A percentile compares a stretch with the other conserved stretches of the same genome.
These are phyloP conservation scores for Amyelois transitella DNA, from an alignment of 1,140 invertebrate species.

Conservation along the genomic window DNA sequence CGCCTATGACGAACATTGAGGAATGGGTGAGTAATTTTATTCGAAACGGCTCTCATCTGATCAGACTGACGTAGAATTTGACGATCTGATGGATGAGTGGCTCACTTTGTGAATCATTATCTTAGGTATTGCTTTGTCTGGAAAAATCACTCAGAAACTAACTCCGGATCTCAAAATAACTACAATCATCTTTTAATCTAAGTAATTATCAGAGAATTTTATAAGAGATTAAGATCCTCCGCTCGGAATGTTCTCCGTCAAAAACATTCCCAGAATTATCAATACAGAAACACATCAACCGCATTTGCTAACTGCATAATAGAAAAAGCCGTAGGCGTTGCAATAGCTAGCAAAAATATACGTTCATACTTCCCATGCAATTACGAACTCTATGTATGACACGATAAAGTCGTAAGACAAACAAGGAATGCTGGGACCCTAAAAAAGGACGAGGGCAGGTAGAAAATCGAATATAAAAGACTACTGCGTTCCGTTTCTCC, in stretches of 20 bases:
- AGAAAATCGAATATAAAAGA: slow-evolving; percentile 63
- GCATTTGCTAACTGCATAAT: slow-evolving; percentile 18
- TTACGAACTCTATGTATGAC: slow-evolving; percentile 14
- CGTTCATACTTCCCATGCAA: slow-evolving; percentile 2
- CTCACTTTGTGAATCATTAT: no score
- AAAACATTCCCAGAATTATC: neutral
- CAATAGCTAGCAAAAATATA: slow-evolving; percentile 11
- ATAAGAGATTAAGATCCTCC: no score
- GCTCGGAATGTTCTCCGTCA: neutral
- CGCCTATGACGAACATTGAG: no score
- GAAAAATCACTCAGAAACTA: no score
- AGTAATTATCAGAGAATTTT: no score
- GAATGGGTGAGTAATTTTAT: no score
- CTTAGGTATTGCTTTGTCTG: no score
- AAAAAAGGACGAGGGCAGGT: slow-evolving; percentile 66
- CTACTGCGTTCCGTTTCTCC: slow-evolving; percentile 35
- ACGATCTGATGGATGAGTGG: no score
- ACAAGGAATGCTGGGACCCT: slow-evolving; percentile 11
- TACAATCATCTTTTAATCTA: no score
- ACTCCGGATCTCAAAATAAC: no score
- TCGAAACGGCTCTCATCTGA: no score
- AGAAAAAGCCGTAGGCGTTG: slow-evolving; percentile 14
- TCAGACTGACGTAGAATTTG: no score
- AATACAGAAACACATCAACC: slow-evolving; percentile 7
- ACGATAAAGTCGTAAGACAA: slow-evolving; percentile 22